Evolutionary conservation across 2,888 invertebrate genomes (phyloP).

Genomic region (Yponomeuta cagnagella): DNA sequence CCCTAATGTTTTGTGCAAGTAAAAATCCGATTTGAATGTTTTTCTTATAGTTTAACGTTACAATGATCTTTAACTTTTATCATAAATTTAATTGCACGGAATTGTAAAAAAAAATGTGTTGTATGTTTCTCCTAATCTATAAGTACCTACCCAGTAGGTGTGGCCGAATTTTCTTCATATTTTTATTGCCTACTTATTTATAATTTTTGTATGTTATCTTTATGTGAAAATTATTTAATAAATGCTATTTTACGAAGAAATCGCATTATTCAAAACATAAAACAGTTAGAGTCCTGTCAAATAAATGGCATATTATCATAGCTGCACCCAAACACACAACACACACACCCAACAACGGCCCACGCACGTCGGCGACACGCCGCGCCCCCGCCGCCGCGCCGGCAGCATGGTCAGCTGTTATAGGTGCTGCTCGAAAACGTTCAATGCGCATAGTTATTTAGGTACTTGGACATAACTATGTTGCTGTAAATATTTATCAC

Average conservation of each 20-base stretch:
- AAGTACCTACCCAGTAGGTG: slow-evolving; percentile 62
- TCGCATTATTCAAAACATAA: slow-evolving; percentile 57
- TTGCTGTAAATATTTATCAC: no score
- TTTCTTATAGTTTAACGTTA: slow-evolving; percentile 70
- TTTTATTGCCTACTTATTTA: slow-evolving; percentile 49
- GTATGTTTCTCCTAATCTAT: slow-evolving; percentile 71
- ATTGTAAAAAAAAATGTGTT: slow-evolving; percentile 70
- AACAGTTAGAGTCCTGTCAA: background rate
- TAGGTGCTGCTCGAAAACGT: no score
- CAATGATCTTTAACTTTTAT: slow-evolving; percentile 68
- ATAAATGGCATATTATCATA: background rate
- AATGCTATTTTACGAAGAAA: slow-evolving; percentile 65
- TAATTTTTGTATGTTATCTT: slow-evolving; percentile 71
- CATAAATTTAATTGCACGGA: slow-evolving; percentile 68
- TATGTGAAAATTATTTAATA: slow-evolving; percentile 72
- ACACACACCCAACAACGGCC: background rate
- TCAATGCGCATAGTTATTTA: no score
- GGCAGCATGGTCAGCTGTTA: no score
- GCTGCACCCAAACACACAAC: slow-evolving; percentile 1
- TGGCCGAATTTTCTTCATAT: slow-evolving; percentile 68
- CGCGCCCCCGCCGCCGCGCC: no score
- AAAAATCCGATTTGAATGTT: slow-evolving; percentile 74
- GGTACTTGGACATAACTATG: no score
- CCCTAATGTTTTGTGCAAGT: slow-evolving; percentile 67
- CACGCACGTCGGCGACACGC: no score